Conservation (phyloP, 1,140 invertebrate species). For the Drosophila burlai region DNA sequence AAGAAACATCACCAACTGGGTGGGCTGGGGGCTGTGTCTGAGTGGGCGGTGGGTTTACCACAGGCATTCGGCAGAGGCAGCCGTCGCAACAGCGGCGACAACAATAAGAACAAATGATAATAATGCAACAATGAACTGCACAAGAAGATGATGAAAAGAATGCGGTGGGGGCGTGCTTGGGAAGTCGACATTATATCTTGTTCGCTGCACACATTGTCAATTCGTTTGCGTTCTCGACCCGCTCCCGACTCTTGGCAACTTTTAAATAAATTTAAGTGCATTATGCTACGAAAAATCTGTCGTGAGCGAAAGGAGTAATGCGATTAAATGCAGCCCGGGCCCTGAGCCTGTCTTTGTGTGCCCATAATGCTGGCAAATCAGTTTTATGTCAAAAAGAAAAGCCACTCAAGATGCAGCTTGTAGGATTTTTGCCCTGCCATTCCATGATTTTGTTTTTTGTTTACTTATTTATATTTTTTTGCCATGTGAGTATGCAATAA, state of each 20-base stretch:
- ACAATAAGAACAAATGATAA: constrained; percentile 64
- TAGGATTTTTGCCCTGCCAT: constrained; percentile 2
- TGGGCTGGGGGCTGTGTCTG: not conserved
- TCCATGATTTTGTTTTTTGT: not conserved
- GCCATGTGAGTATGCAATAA: constrained; percentile 64
- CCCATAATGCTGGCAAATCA: constrained; percentile 52
- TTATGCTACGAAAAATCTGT: constrained; percentile 58
- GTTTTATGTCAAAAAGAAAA: constrained; percentile 40
- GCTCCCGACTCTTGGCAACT: constrained; percentile 16
- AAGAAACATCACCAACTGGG: constrained; percentile 47
- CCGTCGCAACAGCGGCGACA: constrained; percentile 29
- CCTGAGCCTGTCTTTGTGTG: constrained; percentile 38
- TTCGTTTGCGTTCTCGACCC: constrained; percentile 33
- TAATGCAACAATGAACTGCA: constrained; percentile 64
- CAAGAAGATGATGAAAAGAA: constrained; percentile 62
- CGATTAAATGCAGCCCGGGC: constrained; percentile 58
- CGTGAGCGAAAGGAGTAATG: constrained; percentile 40
- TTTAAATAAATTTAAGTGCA: constrained; percentile 72
- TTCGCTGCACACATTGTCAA: constrained; percentile 77
- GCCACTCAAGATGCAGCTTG: constrained; percentile 54
- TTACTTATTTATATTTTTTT: not conserved
- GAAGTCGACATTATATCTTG: constrained; percentile 63
- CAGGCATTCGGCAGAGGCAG: constrained; percentile 43
- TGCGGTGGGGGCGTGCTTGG: constrained; percentile 28
- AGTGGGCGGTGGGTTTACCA: constrained; percentile 40